phyloP scores from a whole-genome alignment of 2,888 invertebrate genomes.

The Auanema freiburgensis region DNA sequence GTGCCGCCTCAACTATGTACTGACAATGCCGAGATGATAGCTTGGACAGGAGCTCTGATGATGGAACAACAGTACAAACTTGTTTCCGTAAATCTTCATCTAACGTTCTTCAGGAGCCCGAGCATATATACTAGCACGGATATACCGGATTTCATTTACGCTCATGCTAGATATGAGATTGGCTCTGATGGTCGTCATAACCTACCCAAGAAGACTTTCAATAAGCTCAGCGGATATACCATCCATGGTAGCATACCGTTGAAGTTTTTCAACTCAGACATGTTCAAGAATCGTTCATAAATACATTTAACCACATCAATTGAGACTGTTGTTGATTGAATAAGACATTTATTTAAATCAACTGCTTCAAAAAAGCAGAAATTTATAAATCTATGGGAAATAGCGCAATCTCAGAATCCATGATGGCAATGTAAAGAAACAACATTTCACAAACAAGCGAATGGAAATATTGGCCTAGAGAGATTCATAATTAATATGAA shows the following conservation, averaged over 20 bases:
- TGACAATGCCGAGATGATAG: slow-evolving; percentile 98
- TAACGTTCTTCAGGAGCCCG: slow-evolving; percentile 18
- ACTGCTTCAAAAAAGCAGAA: too few relatives aligned
- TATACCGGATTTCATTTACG: slow-evolving; percentile 46
- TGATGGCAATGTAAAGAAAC: too few relatives aligned
- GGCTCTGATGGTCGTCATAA: slow-evolving; percentile 26
- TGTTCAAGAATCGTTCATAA: slow-evolving; percentile 6
- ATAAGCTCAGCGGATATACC: slow-evolving; percentile 28
- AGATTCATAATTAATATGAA: too few relatives aligned
- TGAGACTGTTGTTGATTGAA: too few relatives aligned
- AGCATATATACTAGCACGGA: slow-evolving; percentile 22
- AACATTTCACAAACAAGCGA: too few relatives aligned
- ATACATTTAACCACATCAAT: too few relatives aligned
- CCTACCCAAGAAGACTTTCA: slow-evolving; percentile 16
- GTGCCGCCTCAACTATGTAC: slow-evolving; percentile 81
- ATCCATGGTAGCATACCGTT: slow-evolving; percentile 26
- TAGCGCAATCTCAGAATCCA: too few relatives aligned
- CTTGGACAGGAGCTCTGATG: slow-evolving; percentile 72
- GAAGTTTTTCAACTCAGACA: slow-evolving; percentile 21
- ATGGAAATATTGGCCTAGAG: too few relatives aligned
- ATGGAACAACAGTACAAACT: slow-evolving; percentile 29
- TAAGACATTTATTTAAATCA: too few relatives aligned
- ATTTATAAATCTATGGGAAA: too few relatives aligned
- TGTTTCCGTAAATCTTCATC: too few relatives aligned
- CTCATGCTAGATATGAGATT: slow-evolving; percentile 39